These are phyloP conservation scores for Zygogramma bicolorata DNA, from an alignment of 2,888 invertebrate species.

Conservation along the genomic window DNA sequence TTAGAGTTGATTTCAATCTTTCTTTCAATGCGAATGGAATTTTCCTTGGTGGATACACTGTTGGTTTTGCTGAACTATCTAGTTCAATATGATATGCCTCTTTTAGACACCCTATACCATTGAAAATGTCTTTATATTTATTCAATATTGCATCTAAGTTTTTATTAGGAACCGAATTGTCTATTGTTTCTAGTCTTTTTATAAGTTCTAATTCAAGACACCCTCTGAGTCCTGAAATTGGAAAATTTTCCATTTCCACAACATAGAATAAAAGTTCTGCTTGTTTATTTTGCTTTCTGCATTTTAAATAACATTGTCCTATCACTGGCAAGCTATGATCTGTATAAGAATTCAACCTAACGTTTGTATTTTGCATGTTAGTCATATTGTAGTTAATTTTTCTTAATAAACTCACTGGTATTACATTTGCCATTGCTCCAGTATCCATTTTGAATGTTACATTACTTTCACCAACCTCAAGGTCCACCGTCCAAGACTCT, in stretches of 20 bases:
- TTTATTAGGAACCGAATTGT: background rate
- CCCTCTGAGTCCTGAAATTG: conserved; percentile 23
- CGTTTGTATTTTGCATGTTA: conserved; percentile 18
- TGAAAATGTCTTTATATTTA: conserved; percentile 38
- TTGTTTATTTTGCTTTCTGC: conserved; percentile 16
- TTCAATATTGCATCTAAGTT: conserved; percentile 13
- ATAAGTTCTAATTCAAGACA: conserved; percentile 29
- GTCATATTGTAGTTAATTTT: conserved; percentile 11
- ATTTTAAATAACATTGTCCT: conserved; percentile 7
- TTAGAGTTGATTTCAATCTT: conserved; percentile 53
- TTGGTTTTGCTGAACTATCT: conserved; percentile 49
- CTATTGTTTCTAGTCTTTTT: conserved; percentile 18
- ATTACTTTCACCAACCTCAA: background rate
- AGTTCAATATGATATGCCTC: conserved; percentile 50
- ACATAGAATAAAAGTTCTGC: conserved; percentile 28
- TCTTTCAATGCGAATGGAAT: too few species aligned
- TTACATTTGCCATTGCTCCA: conserved; percentile 12
- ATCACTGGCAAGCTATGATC: conserved; percentile 16
- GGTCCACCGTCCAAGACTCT: conserved; percentile 10
- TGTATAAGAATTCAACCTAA: conserved; percentile 22
- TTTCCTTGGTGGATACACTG: conserved; percentile 51
- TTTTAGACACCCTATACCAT: conserved; percentile 48
- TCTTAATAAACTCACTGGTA: background rate
- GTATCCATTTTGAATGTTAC: conserved; percentile 15
- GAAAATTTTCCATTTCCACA: conserved; percentile 27